phyloP scores from a whole-genome alignment of 2,797 vertebrate species.

The Notolabrus celidotus region DNA sequence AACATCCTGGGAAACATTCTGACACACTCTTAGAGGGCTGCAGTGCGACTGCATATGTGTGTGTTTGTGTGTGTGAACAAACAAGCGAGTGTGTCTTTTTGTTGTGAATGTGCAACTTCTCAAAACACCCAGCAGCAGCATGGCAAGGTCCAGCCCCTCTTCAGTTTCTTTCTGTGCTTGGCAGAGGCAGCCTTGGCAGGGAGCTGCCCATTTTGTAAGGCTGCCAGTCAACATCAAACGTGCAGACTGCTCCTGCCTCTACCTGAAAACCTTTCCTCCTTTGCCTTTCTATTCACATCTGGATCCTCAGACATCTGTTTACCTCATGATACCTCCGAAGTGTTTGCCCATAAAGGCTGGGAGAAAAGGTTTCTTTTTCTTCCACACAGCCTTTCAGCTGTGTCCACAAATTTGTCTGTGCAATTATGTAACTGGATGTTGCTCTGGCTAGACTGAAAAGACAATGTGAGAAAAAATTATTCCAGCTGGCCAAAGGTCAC shows the following conservation, averaged over 20 bases:
- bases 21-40: conserved; percentile 66
- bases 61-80: conserved; percentile 2
- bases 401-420: conserved; percentile 32
- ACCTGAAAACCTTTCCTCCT: conserved; percentile 57
- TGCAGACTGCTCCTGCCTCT: conserved; percentile 39
- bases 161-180: conserved; percentile 68
- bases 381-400: conserved; percentile 31
- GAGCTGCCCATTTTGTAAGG: conserved; percentile 69
- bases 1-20: conserved; percentile 76
- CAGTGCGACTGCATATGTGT: conserved; percentile 13
- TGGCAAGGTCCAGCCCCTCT: conserved; percentile 67
- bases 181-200: conserved; percentile 70
- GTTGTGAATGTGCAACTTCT: conserved; percentile 60
- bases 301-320: conserved; percentile 71
- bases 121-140: conserved; percentile 68
- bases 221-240: conserved; percentile 74
- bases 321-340: conserved; percentile 59
- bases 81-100: conserved; percentile 32
- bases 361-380: conserved; percentile 23
- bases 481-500: conserved; percentile 30
- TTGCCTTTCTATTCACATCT: conserved; percentile 42
- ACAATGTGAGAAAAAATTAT: conserved; percentile 16
- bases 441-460: conserved; percentile 19
- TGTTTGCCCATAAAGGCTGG: conserved; percentile 46
- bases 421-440: conserved; percentile 44